Conservation (phyloP, 2,113 vertebrate genomes). For the Potamarius usumacintae region DNA sequence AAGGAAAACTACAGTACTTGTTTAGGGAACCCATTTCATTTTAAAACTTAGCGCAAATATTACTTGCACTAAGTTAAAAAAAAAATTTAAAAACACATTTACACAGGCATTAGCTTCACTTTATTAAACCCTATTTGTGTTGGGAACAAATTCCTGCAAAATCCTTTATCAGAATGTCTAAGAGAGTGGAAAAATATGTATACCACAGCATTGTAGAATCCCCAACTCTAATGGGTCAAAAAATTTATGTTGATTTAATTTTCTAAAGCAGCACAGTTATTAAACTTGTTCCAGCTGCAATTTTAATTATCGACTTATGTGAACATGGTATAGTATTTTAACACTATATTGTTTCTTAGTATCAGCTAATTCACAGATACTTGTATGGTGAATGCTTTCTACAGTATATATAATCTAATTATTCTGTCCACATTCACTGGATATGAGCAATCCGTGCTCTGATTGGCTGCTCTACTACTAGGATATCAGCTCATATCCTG, state of each 20-base stretch:
- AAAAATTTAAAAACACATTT: too few species aligned
- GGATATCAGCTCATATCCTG: too few species aligned
- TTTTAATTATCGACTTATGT: neutral
- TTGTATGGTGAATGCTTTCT: neutral
- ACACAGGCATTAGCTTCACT: too few species aligned
- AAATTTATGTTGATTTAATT: neutral
- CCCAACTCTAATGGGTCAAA: too few species aligned
- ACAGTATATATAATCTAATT: too few species aligned
- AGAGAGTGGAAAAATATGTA: neutral
- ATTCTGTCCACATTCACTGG: too few species aligned
- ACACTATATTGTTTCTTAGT: neutral
- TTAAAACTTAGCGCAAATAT: too few species aligned
- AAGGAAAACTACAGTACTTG: neutral
- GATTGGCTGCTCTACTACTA: too few species aligned
- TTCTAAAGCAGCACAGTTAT: neutral
- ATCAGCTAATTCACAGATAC: neutral
- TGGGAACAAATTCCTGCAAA: neutral
- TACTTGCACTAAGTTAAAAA: too few species aligned
- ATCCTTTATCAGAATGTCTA: neutral
- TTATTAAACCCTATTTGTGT: neutral
- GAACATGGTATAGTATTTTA: neutral
- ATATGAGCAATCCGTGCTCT: too few species aligned
- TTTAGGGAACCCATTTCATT: too few species aligned
- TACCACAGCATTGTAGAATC: neutral
- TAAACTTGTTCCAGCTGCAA: neutral